Evolutionary conservation across 1,140 invertebrate genomes (phyloP).

Genomic region (Plodia interpunctella): DNA sequence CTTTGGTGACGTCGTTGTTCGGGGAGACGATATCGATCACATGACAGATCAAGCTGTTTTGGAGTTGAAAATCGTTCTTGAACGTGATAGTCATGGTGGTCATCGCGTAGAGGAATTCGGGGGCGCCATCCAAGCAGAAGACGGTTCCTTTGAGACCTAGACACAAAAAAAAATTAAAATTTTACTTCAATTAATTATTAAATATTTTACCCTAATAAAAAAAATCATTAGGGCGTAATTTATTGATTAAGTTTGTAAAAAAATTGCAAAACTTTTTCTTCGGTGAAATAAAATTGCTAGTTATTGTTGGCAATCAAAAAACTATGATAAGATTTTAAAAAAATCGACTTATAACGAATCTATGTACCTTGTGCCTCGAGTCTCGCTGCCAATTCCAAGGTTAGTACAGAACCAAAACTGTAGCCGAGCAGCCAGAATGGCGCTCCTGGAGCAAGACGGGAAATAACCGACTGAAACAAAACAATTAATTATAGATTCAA

Average conservation of each 20-base stretch:
- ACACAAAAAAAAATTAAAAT: too few species aligned
- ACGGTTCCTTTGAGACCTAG: conserved; percentile 75
- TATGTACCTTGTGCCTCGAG: conserved; percentile 78
- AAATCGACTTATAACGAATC: not conserved
- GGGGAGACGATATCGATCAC: conserved; percentile 76
- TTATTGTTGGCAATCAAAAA: not conserved
- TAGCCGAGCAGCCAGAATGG: conserved; percentile 81
- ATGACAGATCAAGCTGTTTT: conserved; percentile 76
- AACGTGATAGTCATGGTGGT: conserved; percentile 54
- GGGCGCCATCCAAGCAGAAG: conserved; percentile 79
- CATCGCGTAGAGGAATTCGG: conserved; percentile 76
- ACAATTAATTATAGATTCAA: conserved; percentile 7
- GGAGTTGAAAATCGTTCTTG: conserved; percentile 72
- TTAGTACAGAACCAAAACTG: conserved; percentile 81
- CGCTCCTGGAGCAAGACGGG: conserved; percentile 77
- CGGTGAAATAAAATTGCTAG: conserved; percentile 12
- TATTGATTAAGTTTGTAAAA: too few species aligned
- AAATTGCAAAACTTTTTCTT: too few species aligned
- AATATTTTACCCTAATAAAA: too few species aligned
- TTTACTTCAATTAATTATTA: too few species aligned
- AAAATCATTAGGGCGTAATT: too few species aligned
- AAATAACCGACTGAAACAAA: conserved; percentile 53
- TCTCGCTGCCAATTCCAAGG: conserved; percentile 75
- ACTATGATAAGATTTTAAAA: not conserved
- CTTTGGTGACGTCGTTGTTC: conserved; percentile 66